phyloP scores from a whole-genome alignment of 2,888 invertebrate genomes.

The Autographa gamma region DNA sequence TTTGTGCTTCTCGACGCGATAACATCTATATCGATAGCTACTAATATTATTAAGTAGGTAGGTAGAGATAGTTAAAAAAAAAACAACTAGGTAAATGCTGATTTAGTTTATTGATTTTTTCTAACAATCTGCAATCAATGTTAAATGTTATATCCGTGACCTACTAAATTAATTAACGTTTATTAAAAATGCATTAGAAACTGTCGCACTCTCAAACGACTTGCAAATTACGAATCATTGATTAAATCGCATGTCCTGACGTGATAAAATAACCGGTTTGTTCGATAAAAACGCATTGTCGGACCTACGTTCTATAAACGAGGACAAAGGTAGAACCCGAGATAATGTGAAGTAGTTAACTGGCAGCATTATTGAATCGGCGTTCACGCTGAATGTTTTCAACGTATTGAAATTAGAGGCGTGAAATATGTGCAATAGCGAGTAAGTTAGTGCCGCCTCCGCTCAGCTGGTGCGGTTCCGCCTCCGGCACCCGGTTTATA shows the following conservation, averaged over 20 bases:
- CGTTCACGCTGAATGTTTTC: conserved; percentile 63
- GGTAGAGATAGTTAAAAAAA: not conserved
- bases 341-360: conserved; percentile 26
- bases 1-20: conserved; percentile 48
- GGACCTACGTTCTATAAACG: conserved; percentile 24
- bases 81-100: not conserved
- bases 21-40: conserved; percentile 23
- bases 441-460: conserved; percentile 69
- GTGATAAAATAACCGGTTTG: conserved; percentile 14
- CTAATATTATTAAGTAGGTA: conserved; percentile 18
- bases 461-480: conserved; percentile 75
- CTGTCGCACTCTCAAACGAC: conserved; percentile 21
- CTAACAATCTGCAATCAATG: conserved; percentile 35
- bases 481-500: conserved; percentile 86
- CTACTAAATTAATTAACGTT: not conserved
- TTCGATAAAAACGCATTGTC: conserved; percentile 26
- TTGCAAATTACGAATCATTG: conserved; percentile 21
- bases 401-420: conserved; percentile 66
- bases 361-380: conserved; percentile 44
- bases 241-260: conserved; percentile 11
- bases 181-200: conserved; percentile 52
- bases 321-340: conserved; percentile 30
- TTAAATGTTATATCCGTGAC: not conserved
- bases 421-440: conserved; percentile 60
- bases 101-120: conserved; percentile 32